These are phyloP conservation scores for Mellilla xanthometata DNA, from an alignment of 2,888 invertebrate genomes.

Conservation along the genomic window DNA sequence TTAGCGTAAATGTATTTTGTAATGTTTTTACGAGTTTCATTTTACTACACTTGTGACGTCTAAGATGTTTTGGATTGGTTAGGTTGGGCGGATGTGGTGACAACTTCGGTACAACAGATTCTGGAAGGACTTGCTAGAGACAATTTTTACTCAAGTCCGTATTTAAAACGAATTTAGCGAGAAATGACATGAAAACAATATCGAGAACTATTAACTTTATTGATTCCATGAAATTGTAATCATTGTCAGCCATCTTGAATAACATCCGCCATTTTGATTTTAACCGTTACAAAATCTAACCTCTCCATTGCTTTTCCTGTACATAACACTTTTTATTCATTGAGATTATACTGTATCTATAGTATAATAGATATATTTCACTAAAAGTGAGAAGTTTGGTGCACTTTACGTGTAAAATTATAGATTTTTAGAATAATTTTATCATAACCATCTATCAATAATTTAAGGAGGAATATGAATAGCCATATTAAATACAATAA, in stretches of 20 bases:
- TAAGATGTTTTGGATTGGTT: constrained; percentile 41
- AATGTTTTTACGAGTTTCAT: constrained; percentile 50
- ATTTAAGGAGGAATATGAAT: constrained; percentile 24
- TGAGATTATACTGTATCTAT: constrained; percentile 36
- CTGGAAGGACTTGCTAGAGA: constrained; percentile 13
- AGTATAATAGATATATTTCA: constrained; percentile 22
- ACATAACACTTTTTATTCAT: constrained; percentile 54
- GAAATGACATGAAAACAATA: constrained; percentile 13
- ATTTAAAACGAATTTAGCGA: constrained; percentile 27
- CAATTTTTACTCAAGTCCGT: constrained; percentile 9
- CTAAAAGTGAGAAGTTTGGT: constrained; percentile 37
- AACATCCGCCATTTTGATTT: constrained; percentile 45
- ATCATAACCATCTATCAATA: constrained; percentile 18
- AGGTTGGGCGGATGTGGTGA: constrained; percentile 48
- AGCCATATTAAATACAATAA: constrained; percentile 22
- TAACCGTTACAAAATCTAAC: constrained; percentile 42
- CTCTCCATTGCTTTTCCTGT: constrained; percentile 51
- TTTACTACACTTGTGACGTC: constrained; percentile 25
- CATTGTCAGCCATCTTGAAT: constrained; percentile 38
- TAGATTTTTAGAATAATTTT: constrained; percentile 32
- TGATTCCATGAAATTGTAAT: constrained; percentile 7
- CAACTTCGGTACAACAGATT: constrained; percentile 50
- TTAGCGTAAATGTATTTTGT: constrained; percentile 58
- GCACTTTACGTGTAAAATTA: constrained; percentile 33
- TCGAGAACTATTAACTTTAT: constrained; percentile 11